A percentile compares a stretch with the other conserved stretches of the same genome.
Evolutionary conservation across 2,888 invertebrate species (phyloP).

Genomic region (Scrobipalpa costella): DNA sequence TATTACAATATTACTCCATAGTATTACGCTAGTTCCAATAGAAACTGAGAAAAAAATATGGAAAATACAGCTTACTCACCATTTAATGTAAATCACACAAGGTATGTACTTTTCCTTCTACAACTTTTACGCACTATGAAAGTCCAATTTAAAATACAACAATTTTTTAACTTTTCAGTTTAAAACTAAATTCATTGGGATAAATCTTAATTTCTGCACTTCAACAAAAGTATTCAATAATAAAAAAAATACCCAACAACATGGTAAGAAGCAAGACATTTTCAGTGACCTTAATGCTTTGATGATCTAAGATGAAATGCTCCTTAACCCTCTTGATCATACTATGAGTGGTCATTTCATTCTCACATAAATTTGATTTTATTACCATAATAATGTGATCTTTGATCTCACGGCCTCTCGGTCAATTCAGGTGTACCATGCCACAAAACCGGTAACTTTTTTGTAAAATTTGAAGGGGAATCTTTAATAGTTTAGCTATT

Average conservation of each 20-base stretch:
- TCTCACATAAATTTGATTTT: slow-evolving; percentile 14
- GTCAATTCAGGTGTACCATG: neutral
- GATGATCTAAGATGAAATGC: neutral
- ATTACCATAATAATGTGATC: slow-evolving; percentile 27
- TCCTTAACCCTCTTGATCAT: neutral
- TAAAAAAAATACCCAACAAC: neutral
- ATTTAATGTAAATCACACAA: no score
- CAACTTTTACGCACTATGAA: no score
- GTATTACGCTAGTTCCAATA: no score
- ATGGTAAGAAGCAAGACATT: slow-evolving; percentile 34
- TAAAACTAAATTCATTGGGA: no score
- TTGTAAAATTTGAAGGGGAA: no score
- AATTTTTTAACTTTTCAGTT: no score
- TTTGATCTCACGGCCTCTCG: neutral
- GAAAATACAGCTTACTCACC: no score
- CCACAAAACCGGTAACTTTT: neutral
- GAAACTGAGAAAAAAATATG: no score
- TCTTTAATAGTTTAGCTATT: no score
- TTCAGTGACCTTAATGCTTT: neutral
- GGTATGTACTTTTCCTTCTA: no score
- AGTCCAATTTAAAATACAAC: no score
- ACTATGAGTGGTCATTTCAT: neutral
- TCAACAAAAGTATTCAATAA: neutral
- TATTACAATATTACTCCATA: no score
- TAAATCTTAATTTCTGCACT: neutral